Evolutionary conservation across 2,888 invertebrate species (phyloP).

Genomic region (Heliconius aoede): DNA sequence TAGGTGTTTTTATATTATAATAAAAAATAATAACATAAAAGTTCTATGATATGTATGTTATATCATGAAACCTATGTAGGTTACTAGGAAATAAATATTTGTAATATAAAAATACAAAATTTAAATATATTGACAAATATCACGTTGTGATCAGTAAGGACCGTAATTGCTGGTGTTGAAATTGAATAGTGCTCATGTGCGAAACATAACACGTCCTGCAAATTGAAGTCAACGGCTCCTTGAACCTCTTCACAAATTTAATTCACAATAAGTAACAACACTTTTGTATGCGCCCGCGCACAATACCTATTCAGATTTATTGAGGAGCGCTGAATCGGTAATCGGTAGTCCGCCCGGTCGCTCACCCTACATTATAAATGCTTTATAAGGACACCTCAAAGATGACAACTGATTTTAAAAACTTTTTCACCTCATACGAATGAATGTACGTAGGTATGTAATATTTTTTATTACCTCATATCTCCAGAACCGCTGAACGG

Average conservation of each 20-base stretch:
- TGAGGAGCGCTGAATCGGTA: constrained; percentile 69
- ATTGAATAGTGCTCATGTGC: constrained; percentile 39
- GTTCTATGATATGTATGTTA: no score
- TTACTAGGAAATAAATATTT: no score
- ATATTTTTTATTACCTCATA: background rate
- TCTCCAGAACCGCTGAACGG: no score
- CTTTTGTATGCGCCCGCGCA: constrained; percentile 74
- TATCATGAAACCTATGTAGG: no score
- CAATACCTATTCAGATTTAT: constrained; percentile 77
- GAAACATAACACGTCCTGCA: constrained; percentile 52
- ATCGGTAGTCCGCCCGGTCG: constrained; percentile 67
- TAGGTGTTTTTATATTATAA: no score
- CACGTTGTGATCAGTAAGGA: background rate
- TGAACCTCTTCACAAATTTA: constrained; percentile 68
- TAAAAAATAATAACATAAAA: no score
- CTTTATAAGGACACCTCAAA: constrained; percentile 57
- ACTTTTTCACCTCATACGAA: constrained; percentile 33
- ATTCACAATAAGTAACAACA: constrained; percentile 66
- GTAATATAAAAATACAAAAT: background rate
- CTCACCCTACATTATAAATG: constrained; percentile 67
- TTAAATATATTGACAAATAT: background rate
- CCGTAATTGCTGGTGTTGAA: background rate
- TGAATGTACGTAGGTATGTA: background rate
- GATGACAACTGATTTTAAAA: constrained; percentile 54
- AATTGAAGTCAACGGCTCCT: constrained; percentile 71